phyloP scores from a whole-genome alignment of 2,888 invertebrate species.

The Chalcis sispes region DNA sequence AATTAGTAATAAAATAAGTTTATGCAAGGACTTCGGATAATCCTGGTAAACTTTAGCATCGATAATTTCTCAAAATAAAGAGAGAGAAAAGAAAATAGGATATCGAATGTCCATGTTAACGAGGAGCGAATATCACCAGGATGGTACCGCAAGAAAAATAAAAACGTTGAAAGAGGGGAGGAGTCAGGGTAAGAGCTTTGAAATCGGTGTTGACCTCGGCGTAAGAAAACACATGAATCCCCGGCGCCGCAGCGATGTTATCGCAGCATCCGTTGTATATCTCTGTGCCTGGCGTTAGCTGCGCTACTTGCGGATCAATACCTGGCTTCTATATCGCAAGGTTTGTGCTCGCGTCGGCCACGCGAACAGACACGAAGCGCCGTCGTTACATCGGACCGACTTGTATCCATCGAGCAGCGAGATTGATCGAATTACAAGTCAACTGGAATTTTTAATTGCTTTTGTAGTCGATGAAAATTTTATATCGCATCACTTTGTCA shows the following conservation, averaged over 20 bases:
- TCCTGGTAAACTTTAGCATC: too few relatives aligned
- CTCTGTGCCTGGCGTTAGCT: slow-evolving; percentile 11
- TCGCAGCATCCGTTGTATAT: slow-evolving; percentile 61
- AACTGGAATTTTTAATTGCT: too few relatives aligned
- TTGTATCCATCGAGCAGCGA: too few relatives aligned
- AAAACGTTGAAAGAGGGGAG: too few relatives aligned
- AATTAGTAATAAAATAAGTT: too few relatives aligned
- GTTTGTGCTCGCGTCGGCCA: not conserved
- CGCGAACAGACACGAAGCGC: not conserved
- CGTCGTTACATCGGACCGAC: not conserved
- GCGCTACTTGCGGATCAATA: slow-evolving; percentile 66
- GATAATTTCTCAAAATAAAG: too few relatives aligned
- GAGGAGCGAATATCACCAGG: too few relatives aligned
- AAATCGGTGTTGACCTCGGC: slow-evolving; percentile 20
- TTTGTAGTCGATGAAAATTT: too few relatives aligned
- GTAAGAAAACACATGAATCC: not conserved
- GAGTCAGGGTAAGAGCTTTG: too few relatives aligned
- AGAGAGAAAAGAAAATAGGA: slow-evolving; percentile 3
- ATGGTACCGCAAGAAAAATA: too few relatives aligned
- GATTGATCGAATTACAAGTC: not conserved
- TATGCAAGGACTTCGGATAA: too few relatives aligned
- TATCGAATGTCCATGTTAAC: not conserved
- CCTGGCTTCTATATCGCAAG: slow-evolving; percentile 46
- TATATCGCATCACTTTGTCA: too few relatives aligned
- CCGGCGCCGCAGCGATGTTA: slow-evolving; percentile 38